Base-by-base conservation (phyloP, 2,113 vertebrate genomes). In the Siniperca knerii region DNA sequence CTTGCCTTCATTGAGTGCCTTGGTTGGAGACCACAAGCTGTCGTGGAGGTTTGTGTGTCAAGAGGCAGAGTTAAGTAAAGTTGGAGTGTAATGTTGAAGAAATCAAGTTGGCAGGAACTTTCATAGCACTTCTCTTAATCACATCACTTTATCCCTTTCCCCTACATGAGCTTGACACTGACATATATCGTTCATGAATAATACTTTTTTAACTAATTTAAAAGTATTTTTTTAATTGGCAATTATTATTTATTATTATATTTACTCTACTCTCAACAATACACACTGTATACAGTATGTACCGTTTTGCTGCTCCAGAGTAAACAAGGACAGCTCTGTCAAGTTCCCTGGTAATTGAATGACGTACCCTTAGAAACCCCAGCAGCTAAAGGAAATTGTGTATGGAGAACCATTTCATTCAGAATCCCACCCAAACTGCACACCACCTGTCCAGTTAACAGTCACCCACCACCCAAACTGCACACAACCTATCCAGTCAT, bases 11-110 rank as follows among this genome's bases (percentile, higher is more conserved):
- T 81, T 25, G 23, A 54, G 79, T 37, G 29, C 25, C 70, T 62
- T 48, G 46, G 62, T 69, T 66, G 48, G 57, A 68, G 64, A 80
- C 70, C 50, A 67, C 67, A 71, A 73, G n/a, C 79, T 71, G 70
- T 40, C 0, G n/a, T 18, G 10, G 42, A 20, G 75, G 33, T 78
- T 77, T 75, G 60, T 48, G 60, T 73, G 72, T 88, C 75, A 79
- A 77, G 61, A 89, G 52, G 44, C 16, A 40, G 46, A 29, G 83
- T 76, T 83, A 74, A 69, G 55, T 52, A 50, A 20, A 11, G 5
- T 4, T 48, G 46, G 76, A 79, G 73, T 52, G 33, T 62, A 6
- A 65, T 25, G 33, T 33, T 44, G 29, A 2, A 2, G 33, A 55
- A 78, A 55, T 75, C 13, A 61, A 37, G 23, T 77, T 55, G 1